Evolutionary conservation across 2,888 invertebrate species (phyloP).

Genomic region (Tricholauxania praeusta): DNA sequence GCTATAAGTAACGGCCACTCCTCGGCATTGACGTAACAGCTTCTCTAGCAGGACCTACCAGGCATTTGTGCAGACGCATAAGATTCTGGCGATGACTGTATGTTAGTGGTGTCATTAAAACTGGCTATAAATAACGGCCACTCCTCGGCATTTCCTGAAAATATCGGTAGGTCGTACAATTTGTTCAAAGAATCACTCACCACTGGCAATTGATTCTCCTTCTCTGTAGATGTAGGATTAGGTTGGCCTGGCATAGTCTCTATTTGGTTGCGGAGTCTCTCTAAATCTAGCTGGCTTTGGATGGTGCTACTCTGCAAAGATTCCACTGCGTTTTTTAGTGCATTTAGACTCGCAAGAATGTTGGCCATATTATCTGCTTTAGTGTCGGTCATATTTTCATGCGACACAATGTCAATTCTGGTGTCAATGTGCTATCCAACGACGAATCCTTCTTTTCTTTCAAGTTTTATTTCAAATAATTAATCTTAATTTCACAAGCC

Average conservation of each 20-base stretch:
- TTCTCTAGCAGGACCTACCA: conserved; percentile 34
- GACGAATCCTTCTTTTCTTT: too few relatives aligned
- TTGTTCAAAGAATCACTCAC: conserved; percentile 26
- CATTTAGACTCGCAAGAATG: neutral
- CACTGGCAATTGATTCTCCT: neutral
- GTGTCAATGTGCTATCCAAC: too few relatives aligned
- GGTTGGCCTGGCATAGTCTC: too few relatives aligned
- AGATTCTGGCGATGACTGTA: conserved; percentile 39
- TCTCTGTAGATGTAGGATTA: too few relatives aligned
- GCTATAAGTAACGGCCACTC: conserved; percentile 41
- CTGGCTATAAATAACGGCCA: conserved; percentile 41
- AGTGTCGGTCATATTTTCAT: too few relatives aligned
- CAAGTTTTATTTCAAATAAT: too few relatives aligned
- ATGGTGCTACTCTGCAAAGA: neutral
- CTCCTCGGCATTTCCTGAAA: too few relatives aligned
- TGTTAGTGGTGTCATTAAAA: conserved; percentile 28
- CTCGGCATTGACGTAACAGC: conserved; percentile 40
- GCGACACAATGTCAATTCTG: too few relatives aligned
- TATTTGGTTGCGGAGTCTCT: neutral
- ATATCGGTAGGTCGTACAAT: too few relatives aligned
- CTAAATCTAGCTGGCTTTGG: neutral
- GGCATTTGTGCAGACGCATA: conserved; percentile 34
- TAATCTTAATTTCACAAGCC: too few relatives aligned
- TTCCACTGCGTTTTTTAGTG: neutral
- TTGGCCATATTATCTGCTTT: too few relatives aligned